These are phyloP conservation scores for Metalampra italica DNA, from an alignment of 2,888 invertebrate species.

Conservation along the genomic window DNA sequence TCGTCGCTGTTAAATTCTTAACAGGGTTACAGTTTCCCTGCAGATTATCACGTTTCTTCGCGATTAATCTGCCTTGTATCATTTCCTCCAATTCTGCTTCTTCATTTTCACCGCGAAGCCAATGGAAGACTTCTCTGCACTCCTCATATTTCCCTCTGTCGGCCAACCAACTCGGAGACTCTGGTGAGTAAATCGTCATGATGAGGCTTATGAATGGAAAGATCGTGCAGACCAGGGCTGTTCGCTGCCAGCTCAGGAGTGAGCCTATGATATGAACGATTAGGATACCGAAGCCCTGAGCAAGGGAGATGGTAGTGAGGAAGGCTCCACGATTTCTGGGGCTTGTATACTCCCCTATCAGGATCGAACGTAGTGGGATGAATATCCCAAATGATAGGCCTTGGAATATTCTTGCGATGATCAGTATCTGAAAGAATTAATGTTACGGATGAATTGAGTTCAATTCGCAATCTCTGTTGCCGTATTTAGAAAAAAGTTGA, in stretches of 20 bases:
- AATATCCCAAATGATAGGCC: conserved; percentile 73
- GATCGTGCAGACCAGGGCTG: conserved; percentile 64
- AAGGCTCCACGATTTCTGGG: conserved; percentile 80
- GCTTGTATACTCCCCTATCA: conserved; percentile 76
- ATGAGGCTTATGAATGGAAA: conserved; percentile 64
- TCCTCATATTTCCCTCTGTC: conserved; percentile 70
- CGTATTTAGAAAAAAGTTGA: too few relatives aligned
- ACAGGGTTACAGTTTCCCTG: conserved; percentile 11
- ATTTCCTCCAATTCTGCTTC: conserved; percentile 56
- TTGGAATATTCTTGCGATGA: conserved; percentile 18
- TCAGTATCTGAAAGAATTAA: conserved; percentile 7
- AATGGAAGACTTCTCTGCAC: conserved; percentile 74
- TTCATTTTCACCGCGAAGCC: conserved; percentile 74
- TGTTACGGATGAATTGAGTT: too few relatives aligned
- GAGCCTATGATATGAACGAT: conserved; percentile 80
- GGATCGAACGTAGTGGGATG: conserved; percentile 63
- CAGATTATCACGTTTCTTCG: background rate
- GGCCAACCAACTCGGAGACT: conserved; percentile 82
- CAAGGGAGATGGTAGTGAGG: conserved; percentile 76
- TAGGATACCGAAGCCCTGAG: conserved; percentile 79
- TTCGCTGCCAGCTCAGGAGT: conserved; percentile 73
- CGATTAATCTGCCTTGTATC: conserved; percentile 38
- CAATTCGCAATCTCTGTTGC: too few relatives aligned
- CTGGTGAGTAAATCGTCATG: conserved; percentile 64
- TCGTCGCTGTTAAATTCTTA: conserved; percentile 27